These are phyloP conservation scores for Nemurella pictetii DNA, from an alignment of 2,888 invertebrate species.

Conservation along the genomic window DNA sequence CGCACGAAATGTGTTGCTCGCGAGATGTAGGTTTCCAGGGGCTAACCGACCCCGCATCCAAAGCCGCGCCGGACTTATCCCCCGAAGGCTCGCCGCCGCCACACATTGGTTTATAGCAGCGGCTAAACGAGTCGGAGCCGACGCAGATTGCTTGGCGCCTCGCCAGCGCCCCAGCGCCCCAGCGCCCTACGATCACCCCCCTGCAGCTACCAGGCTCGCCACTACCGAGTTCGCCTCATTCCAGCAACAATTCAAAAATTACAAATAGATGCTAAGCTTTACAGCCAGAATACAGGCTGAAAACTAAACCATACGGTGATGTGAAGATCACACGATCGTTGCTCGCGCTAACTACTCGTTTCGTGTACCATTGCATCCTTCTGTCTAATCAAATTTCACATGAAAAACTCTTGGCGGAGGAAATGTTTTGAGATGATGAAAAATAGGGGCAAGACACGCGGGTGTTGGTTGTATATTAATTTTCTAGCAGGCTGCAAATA, in stretches of 20 bases:
- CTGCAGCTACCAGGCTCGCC: neutral
- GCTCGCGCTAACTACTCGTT: neutral
- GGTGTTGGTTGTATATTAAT: neutral
- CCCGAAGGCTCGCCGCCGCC: neutral
- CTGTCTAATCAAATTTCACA: neutral
- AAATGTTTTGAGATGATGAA: neutral
- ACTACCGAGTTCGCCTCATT: neutral
- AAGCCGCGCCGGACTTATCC: neutral
- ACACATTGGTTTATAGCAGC: conserved; percentile 15
- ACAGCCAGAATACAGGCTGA: neutral
- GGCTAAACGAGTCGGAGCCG: conserved; percentile 23
- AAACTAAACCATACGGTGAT: neutral
- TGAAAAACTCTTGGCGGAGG: neutral
- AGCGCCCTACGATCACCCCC: too few species aligned
- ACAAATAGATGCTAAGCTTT: neutral
- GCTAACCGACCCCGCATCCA: neutral
- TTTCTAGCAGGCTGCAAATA: neutral
- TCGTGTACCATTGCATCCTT: neutral
- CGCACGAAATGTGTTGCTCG: neutral
- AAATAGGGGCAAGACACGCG: neutral
- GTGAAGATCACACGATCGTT: neutral
- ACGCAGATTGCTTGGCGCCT: conserved; percentile 20
- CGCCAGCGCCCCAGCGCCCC: conserved; percentile 10
- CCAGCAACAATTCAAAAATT: neutral
- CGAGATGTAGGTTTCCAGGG: neutral